Conservation (phyloP, 2,113 vertebrate genomes). For the Centropus bengalensis region DNA sequence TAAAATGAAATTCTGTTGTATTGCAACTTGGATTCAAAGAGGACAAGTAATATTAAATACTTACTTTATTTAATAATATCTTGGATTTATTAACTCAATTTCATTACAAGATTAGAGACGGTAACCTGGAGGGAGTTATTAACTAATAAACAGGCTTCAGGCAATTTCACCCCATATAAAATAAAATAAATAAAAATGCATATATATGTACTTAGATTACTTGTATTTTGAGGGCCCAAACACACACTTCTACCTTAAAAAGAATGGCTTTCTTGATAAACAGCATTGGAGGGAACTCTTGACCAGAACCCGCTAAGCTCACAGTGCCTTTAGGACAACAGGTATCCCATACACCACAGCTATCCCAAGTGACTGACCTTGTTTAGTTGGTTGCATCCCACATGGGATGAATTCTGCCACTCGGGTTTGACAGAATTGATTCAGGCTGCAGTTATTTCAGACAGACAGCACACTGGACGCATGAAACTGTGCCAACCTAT, state of each 20-base stretch:
- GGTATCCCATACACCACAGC: background rate
- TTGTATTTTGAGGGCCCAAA: slow-evolving; percentile 24
- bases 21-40: slow-evolving; percentile 83
- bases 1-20: slow-evolving; percentile 87
- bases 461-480: background rate
- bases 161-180: slow-evolving; percentile 55
- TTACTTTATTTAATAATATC: slow-evolving; percentile 85
- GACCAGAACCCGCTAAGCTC: background rate
- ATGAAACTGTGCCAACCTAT: background rate
- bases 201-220: slow-evolving; percentile 61
- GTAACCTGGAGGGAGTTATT: slow-evolving; percentile 71
- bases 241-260: slow-evolving; percentile 1
- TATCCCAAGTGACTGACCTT: background rate
- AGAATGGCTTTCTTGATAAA: background rate
- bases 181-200: slow-evolving; percentile 48
- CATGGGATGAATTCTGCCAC: background rate
- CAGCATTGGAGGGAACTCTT: background rate
- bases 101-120: slow-evolving; percentile 77
- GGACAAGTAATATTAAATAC: slow-evolving; percentile 86
- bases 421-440: background rate
- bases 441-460: background rate
- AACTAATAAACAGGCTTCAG: slow-evolving; percentile 76
- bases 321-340: background rate
- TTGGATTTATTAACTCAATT: slow-evolving; percentile 85
- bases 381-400: background rate